Evolutionary conservation across 2,113 vertebrate genomes (phyloP), one percentile per base, ranked within the genome.

Genomic region (Nyctereutes procyonoides): DNA sequence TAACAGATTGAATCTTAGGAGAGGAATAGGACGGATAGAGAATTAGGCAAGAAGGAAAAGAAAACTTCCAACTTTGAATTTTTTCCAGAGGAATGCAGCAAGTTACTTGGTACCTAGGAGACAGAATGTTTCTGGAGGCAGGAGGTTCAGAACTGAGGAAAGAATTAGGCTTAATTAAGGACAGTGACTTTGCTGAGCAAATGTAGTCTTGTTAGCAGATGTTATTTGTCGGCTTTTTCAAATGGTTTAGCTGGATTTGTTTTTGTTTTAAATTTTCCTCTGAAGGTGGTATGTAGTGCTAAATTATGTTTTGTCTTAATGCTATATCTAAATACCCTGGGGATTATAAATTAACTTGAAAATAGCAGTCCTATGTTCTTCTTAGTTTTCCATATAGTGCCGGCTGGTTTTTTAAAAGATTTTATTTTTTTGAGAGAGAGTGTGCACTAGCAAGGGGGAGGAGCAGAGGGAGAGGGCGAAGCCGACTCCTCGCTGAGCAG

Each of bases 251-350:
- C 28, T 79, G 8, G 26, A 32, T 53, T 84, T 60, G 26, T 60
- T 94, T 71, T 20, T 80, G 30, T 93, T 76, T 95, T 73, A 43
- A 67, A 55, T 60, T 81, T 71, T 67, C 17, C n/a, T 88, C 19
- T 87, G 43, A 83, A 32, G 38, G 16, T 91, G 53, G 8, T 88
- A 35, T 84, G 84, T 88, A 35, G 35, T 74, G 17, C 32, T 63
- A 8, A 35, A 22, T 89, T 89, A 32, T 90, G 20, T 83, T 97
- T 95, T 91, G 53, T 95, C 43, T 88, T 85, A 74, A 30, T 95
- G 43, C 32, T 53, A 13, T 84, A 8, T 88, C 19, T 96, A 38
- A 94, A 67, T 92, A 94, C 56, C 8, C 26, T 87, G 43, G 16
- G 28, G 8, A 87, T 17, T 91, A 0, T 82, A 58, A 62, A 67